Percentiles rank a stretch among this genome's conserved stretches.
Evolutionary conservation across 2,797 vertebrate species (phyloP).

Genomic region (Phataginus tetradactyla): DNA sequence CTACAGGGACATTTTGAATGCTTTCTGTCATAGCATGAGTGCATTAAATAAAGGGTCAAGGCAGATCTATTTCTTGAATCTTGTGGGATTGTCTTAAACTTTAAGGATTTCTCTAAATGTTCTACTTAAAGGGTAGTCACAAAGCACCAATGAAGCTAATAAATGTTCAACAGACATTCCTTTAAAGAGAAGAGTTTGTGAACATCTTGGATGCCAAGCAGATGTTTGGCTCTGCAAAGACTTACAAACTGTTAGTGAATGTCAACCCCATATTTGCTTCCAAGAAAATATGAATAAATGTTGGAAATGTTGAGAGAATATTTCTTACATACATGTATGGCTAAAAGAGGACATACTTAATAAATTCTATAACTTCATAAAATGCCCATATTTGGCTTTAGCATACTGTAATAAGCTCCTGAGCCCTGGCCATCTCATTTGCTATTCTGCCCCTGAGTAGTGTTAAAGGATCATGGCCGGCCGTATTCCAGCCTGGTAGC

Average conservation of each 20-base stretch:
- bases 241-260: conserved; percentile 76
- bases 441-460: background rate
- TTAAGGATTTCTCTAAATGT: conserved; percentile 61
- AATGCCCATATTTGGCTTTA: conserved; percentile 35
- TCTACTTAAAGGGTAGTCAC: conserved; percentile 48
- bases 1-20: conserved; percentile 23
- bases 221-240: conserved; percentile 77
- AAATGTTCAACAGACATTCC: conserved; percentile 68
- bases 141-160: conserved; percentile 63
- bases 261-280: conserved; percentile 65
- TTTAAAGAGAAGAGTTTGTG: conserved; percentile 52
- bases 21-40: background rate
- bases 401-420: background rate
- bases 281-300: conserved; percentile 74
- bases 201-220: conserved; percentile 61
- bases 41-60: conserved; percentile 15
- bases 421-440: background rate
- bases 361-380: conserved; percentile 54
- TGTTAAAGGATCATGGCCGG: background rate
- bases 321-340: conserved; percentile 60
- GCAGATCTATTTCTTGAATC: conserved; percentile 20
- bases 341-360: conserved; percentile 30
- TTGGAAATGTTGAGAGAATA: conserved; percentile 60
- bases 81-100: conserved; percentile 51
- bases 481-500: background rate